Evolutionary conservation across 2,113 vertebrate genomes (phyloP), one percentile per base, ranked within the genome.

Genomic region (Verasper variegatus): DNA sequence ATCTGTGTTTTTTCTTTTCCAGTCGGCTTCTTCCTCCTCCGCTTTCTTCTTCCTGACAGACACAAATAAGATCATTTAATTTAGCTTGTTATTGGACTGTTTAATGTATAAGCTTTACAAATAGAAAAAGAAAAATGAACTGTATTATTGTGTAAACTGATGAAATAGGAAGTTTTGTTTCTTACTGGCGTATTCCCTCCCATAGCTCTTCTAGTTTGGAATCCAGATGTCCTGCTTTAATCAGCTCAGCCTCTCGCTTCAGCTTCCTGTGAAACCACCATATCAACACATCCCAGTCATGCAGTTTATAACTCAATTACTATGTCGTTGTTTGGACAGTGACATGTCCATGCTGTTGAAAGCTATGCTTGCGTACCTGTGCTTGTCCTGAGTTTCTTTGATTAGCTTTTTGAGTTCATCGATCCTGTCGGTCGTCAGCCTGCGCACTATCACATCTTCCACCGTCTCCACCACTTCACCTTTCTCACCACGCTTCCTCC

Each of bases 381-480:
- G 97, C 84, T 96, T 96, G 81, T 99, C 97, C 81, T 98, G 97
- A 18, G 97, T 98, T 82, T 99, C 97, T 90, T 96, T 97, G 85
- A 99, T 98, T 5, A 97, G 76, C 89, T 95, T 97, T 83, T 98
- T 99, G 9, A 99, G 76, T 70, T 98, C 97, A 52, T 98, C 97
- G 45, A 99, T 96, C 91, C 97, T 89, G 81, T 98, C 96, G 52
- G 95, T 95, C 4, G 97, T 98, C 81, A 99, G 92, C 88, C 96
- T 96, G 71, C 97, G 92, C 52, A 98, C 97, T 74, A 99, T 99
- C 82, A 99, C 96, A 76, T 99, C 97, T 92, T 98, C 97, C 85
- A 98, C 96, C 0, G 98, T 99, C 94, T 98, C 98, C 21, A 99
- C 97, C 87, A 97, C 96, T 86, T 99, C 97, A 61, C 98, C 97